Base-by-base conservation (phyloP, 2,888 invertebrate species). In the Polyommatus iphigenia region DNA sequence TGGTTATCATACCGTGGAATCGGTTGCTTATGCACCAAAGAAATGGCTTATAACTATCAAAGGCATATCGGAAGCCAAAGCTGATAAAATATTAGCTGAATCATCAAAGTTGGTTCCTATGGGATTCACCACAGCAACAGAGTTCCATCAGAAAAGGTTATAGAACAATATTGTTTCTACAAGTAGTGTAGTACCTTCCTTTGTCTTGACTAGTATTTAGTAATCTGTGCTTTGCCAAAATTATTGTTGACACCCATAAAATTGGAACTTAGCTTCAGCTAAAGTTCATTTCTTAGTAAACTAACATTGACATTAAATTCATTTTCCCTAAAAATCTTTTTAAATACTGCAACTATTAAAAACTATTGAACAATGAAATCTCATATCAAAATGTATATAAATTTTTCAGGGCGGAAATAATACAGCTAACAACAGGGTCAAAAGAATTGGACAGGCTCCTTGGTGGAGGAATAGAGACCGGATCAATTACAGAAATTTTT, bases 51-150 rank as follows among this genome's bases (percentile, higher is more conserved):
- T 98, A 1, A 93, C 96, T 7, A 97, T 99, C 71, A 99, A 99
- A 91, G 99, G 99, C 0, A 98, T 99, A 82, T 99, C 99, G 75
- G 99, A 99, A 87, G 97, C 97, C 0, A 99, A 99, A 90, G 99
- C 99, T 15, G 99, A 99, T 81, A 99, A 99, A 93, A 96, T 99
- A 81, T 86, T 98, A 79, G 95, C 95, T 3, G 99, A 99, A 91
- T 99, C 99, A 2, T 96, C 96, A 0, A 99, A 99, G 89, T 89
- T 98, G 62, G 98, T 99, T 0, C 98, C 98, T 0, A 98, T 99
- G 97, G 99, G 99, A 0, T 99, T 99, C 86, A 99, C 99, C 6
- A 99, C 99, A 41, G 99, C 99, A 0, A 98, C 99, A 4, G 98
- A 98, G 84, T 98, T 99, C 87, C 98, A 99, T 89, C 97, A 98